Evolutionary conservation across 2,797 vertebrate species (phyloP), one percentile per base, ranked within the genome.

Genomic region (Lepilemur ruficaudatus): DNA sequence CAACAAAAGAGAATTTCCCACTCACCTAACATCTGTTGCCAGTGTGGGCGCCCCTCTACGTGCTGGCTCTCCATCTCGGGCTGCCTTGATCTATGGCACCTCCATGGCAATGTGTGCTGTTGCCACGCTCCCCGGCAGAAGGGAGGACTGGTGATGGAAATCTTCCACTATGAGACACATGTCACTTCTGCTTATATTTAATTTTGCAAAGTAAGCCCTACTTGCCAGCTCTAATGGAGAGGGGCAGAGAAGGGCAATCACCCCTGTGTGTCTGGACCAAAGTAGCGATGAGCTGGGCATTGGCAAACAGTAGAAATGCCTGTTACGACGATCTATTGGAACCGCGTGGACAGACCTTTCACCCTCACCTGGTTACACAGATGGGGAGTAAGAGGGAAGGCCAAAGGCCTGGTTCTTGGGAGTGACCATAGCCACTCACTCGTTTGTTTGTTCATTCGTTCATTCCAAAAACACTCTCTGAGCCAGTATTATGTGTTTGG

Each of bases 21-120:
- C 1, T 28, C 35, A 23, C 20, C 8, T 22, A 9, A 13, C 5
- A 0, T 84, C 52, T 18, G 25, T 18, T 50, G n/a, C 67, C 79
- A 30, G 10, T 0, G 5, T 28, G 6, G 20, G 30, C 1, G 15
- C 28, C 41, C 52, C 50, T 79, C 38, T 65, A 18, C 0, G 1
- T 0, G 3, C 81, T 25, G 50, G 17, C 41, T 32, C 32, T 78
- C 65, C 10, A 23, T 23, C 17, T 15, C 32, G 59, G 38, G 15
- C 25, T 35, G 18, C 20, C 50, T 81, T 22, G 28, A 85, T 52
- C 50, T 61, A 0, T 1, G 4, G 23, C 0, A 55, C 32, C 5
- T 72, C 32, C 13, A 4, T 57, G 22, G 15, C 22, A 30, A 28
- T 25, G 1, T 0, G 46, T 65, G 57, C 17, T 76, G 69, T 84